Conservation (phyloP, 2,888 invertebrate species). For the Cerceris rybyensis region DNA sequence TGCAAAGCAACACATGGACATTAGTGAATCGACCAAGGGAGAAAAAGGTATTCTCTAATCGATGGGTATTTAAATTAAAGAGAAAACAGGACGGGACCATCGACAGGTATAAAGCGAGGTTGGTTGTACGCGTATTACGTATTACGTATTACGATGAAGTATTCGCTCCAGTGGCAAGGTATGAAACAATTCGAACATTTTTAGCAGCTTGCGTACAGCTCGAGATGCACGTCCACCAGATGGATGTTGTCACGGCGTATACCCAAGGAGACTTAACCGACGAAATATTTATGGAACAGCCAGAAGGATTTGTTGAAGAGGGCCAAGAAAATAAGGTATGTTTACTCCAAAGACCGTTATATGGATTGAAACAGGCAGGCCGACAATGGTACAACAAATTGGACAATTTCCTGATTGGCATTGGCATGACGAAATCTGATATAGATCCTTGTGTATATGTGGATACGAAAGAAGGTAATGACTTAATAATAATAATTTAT, state of each 20-base stretch:
- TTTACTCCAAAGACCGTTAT: conserved; percentile 42
- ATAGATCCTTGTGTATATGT: conserved; percentile 54
- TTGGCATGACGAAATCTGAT: conserved; percentile 34
- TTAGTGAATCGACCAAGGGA: too few relatives aligned
- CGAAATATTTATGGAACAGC: conserved; percentile 47
- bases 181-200: conserved; percentile 55
- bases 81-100: too few relatives aligned
- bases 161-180: too few relatives aligned
- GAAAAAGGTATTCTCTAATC: too few relatives aligned
- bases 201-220: conserved; percentile 48
- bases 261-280: conserved; percentile 44
- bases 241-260: conserved; percentile 55
- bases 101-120: too few relatives aligned
- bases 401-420: conserved; percentile 2
- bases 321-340: conserved; percentile 45
- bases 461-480: background rate
- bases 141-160: too few relatives aligned
- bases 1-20: too few relatives aligned
- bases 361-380: conserved; percentile 54
- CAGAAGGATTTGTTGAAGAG: conserved; percentile 28
- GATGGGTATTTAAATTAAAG: too few relatives aligned
- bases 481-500: conserved; percentile 36
- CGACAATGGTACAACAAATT: conserved; percentile 45
- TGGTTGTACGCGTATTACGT: too few relatives aligned
- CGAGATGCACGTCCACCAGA: conserved; percentile 60